Evolutionary conservation across 2,797 vertebrate species (phyloP).

Genomic region (Falco biarmicus): DNA sequence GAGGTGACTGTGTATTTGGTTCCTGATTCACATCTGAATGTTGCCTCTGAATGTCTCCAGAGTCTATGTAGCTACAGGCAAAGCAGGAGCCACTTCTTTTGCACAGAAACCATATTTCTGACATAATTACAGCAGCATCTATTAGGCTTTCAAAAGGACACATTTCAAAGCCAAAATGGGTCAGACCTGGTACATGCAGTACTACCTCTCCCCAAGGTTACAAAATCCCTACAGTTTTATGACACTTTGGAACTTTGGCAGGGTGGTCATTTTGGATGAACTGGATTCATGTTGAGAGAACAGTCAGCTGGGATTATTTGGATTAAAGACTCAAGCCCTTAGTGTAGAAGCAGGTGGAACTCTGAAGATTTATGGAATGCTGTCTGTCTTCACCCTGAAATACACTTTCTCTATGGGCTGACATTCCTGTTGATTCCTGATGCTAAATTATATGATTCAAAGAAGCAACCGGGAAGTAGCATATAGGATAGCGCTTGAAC

Average conservation of each 20-base stretch:
- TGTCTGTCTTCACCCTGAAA: not conserved
- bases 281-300: not conserved
- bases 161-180: not conserved
- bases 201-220: not conserved
- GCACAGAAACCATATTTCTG: not conserved
- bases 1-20: not conserved
- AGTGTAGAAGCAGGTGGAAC: not conserved
- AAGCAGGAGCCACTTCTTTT: not conserved
- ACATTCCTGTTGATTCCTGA: not conserved
- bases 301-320: not conserved
- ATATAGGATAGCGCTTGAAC: not conserved
- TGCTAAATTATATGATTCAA: not conserved
- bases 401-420: not conserved
- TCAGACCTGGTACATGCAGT: not conserved
- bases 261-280: slow-evolving; percentile 22
- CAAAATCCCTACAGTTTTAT: not conserved
- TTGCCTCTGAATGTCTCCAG: not conserved
- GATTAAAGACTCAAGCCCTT: slow-evolving; percentile 40
- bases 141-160: not conserved
- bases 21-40: not conserved
- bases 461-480: not conserved
- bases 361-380: not conserved
- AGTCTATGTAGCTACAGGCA: not conserved
- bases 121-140: not conserved
- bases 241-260: not conserved